These are phyloP conservation scores for Copidosoma aretas DNA, from an alignment of 2,888 invertebrate genomes.

Conservation along the genomic window DNA sequence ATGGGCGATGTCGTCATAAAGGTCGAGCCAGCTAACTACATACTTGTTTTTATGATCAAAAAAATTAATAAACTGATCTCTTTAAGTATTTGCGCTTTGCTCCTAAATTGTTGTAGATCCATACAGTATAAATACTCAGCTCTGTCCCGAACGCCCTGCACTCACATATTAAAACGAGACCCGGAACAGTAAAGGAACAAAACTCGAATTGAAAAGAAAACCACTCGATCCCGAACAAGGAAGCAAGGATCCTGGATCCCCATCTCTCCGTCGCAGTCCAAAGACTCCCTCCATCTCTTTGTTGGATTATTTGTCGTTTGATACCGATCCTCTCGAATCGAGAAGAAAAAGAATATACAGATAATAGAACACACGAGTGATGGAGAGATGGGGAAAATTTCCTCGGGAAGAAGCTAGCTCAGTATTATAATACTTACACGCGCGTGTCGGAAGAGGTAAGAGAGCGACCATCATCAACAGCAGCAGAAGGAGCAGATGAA, in stretches of 20 bases:
- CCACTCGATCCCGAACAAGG: neutral
- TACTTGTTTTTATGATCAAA: too few species aligned
- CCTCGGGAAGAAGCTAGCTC: neutral
- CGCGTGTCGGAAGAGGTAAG: constrained; percentile 10
- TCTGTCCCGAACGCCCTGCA: too few species aligned
- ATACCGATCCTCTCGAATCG: neutral
- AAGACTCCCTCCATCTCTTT: too few species aligned
- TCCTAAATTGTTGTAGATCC: too few species aligned
- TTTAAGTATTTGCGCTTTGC: too few species aligned
- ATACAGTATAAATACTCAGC: too few species aligned
- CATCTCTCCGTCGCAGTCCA: neutral
- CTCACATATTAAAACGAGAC: too few species aligned
- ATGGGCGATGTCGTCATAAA: too few species aligned
- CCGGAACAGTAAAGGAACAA: too few species aligned
- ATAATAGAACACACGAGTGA: neutral
- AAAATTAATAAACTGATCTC: too few species aligned
- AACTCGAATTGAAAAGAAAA: neutral
- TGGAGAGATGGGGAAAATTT: neutral
- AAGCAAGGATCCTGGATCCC: neutral
- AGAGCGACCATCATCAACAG: constrained; percentile 2
- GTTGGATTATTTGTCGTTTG: neutral
- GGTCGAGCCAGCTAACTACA: too few species aligned
- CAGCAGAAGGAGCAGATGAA: constrained; percentile 7
- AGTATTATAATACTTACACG: neutral
- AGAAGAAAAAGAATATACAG: neutral